phyloP scores from a whole-genome alignment of 2,888 invertebrate genomes.

The Tetanocera ferruginea region DNA sequence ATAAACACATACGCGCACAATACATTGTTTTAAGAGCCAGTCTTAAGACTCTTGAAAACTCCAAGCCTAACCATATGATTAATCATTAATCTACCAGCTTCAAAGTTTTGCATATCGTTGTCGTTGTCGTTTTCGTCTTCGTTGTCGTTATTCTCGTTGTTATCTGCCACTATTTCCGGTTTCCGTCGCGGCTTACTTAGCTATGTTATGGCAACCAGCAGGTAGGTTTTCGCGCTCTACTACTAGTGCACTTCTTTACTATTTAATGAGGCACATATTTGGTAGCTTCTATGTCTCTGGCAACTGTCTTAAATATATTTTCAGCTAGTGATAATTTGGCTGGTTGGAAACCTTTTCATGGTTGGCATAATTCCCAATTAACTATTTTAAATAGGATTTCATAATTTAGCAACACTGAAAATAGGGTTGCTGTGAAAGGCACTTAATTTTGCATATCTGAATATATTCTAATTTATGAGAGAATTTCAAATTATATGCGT shows the following conservation, averaged over 20 bases:
- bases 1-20: background rate
- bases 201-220: too few relatives aligned
- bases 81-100: constrained; percentile 14
- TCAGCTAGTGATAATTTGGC: background rate
- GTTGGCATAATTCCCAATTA: constrained; percentile 3
- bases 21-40: background rate
- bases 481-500: too few relatives aligned
- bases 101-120: background rate
- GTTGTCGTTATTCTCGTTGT: too few relatives aligned
- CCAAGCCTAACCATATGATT: background rate
- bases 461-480: too few relatives aligned
- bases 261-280: too few relatives aligned
- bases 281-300: too few relatives aligned
- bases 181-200: too few relatives aligned
- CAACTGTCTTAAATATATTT: background rate
- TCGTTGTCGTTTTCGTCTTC: background rate
- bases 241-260: too few relatives aligned
- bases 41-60: background rate
- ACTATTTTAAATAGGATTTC: constrained; percentile 21
- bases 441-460: too few relatives aligned
- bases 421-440: too few relatives aligned
- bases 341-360: background rate
- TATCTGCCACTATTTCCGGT: too few relatives aligned
- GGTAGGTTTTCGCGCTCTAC: background rate
- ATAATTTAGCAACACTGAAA: background rate